These are phyloP conservation scores for Tridacna gigas DNA, from an alignment of 2,888 invertebrate species.

Conservation along the genomic window DNA sequence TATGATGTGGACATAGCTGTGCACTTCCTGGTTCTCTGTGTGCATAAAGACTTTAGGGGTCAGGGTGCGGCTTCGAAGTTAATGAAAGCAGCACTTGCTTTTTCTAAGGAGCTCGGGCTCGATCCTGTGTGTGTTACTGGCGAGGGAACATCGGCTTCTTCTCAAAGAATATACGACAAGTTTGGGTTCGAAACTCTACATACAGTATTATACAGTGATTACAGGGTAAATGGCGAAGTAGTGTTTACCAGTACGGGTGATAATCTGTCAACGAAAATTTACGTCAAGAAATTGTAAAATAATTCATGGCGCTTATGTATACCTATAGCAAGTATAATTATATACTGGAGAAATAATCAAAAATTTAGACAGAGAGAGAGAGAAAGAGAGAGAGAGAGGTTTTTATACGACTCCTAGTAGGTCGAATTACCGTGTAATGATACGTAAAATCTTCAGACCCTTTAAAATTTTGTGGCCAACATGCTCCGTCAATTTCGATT, in stretches of 20 bases:
- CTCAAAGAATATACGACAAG: slow-evolving; percentile 45
- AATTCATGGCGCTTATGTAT: too few species aligned
- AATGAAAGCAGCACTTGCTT: slow-evolving; percentile 35
- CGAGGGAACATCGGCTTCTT: slow-evolving; percentile 26
- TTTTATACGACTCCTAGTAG: too few species aligned
- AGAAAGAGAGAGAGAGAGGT: too few species aligned
- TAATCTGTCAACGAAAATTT: slow-evolving; percentile 33
- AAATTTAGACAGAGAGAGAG: too few species aligned
- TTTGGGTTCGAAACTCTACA: slow-evolving; percentile 30
- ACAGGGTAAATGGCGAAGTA: slow-evolving; percentile 36
- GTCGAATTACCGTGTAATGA: too few species aligned
- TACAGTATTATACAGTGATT: slow-evolving; percentile 29
- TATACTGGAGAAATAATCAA: too few species aligned
- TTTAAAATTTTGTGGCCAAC: too few species aligned
- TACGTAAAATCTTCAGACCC: too few species aligned
- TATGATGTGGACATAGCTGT: slow-evolving; percentile 29
- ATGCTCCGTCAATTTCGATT: too few species aligned
- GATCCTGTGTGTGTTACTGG: slow-evolving; percentile 32
- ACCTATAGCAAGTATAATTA: too few species aligned
- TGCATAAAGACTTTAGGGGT: slow-evolving; percentile 26
- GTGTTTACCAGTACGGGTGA: slow-evolving; percentile 42
- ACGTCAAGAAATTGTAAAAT: slow-evolving; percentile 32
- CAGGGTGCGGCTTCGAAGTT: slow-evolving; percentile 30
- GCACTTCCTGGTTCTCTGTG: slow-evolving; percentile 25
- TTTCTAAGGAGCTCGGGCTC: slow-evolving; percentile 23